Evolutionary conservation across 2,797 vertebrate genomes (phyloP), one percentile per base, ranked within the genome.

Genomic region (Crenichthys baileyi): DNA sequence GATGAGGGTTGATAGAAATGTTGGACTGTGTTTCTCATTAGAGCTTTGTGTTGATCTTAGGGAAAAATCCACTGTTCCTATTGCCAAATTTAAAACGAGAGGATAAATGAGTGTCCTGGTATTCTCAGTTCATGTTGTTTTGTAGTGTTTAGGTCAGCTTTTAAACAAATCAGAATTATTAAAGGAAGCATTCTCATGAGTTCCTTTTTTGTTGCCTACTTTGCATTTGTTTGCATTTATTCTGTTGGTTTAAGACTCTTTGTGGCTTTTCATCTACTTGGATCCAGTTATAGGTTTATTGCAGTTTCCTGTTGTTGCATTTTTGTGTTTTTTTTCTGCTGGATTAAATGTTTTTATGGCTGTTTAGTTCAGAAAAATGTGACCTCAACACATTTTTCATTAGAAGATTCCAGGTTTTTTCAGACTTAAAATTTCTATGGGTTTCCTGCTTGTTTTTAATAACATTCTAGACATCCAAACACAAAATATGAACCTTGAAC

Each of bases 101-200:
- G 20, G 41, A 11, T 44, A 56, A 18, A 20, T 44, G 31, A 5
- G 50, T 22, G 16, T 56, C 24, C 51, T 39, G 63, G 44, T 44
- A 24, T 29, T 60, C 13, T 24, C 36, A 56, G 29, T 18, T 75
- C 11, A 20, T 48, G 60, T 50, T 36, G 36, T 44, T 58, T 20
- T 65, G 36, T 56, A 63, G 53, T 55, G 4, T 55, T 15, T 55
- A 55, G 26, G 61, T 51, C 29, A 18, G 5, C 20, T n/a, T 26
- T 46, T 60, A 15, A n/a, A 29, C 20, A 1, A 8, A 8, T 44
- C 26, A 41, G 26, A 71, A 24, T 77, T 7, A 18, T 50, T 48
- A 29, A 31, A 77, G 63, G 20, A 75, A 53, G 68, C 7, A 36
- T 41, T 70, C 41, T 70, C 51, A 46, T 70, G 67, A 70, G 29